Percentiles rank a stretch among this genome's conserved stretches.
phyloP scores from a whole-genome alignment of 2,113 vertebrate species.

The Microtus montanus region DNA sequence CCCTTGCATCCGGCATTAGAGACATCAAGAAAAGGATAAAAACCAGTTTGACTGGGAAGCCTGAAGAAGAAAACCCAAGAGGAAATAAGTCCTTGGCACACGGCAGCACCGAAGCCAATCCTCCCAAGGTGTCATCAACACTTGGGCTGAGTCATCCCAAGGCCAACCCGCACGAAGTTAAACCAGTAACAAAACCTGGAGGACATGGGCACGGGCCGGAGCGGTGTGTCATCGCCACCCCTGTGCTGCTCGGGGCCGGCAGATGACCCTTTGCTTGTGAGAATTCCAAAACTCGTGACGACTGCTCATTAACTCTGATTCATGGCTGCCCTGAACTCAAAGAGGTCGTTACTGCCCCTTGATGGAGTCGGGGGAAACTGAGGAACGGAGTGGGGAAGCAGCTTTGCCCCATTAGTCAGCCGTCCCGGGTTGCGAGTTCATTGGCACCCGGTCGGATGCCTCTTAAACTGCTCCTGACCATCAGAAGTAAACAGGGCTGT shows the following conservation, averaged over 20 bases:
- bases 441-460: neutral
- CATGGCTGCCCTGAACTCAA: neutral
- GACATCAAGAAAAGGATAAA: neutral
- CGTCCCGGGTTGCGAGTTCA: neutral
- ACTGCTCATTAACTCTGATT: slow-evolving; percentile 60
- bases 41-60: neutral
- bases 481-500: neutral
- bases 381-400: slow-evolving; percentile 70
- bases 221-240: neutral
- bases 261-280: slow-evolving; percentile 32
- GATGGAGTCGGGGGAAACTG: slow-evolving; percentile 59
- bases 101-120: neutral
- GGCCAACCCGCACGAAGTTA: neutral
- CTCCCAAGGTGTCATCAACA: neutral
- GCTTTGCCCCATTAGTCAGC: slow-evolving; percentile 61
- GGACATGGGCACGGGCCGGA: neutral
- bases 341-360: slow-evolving; percentile 18
- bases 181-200: slow-evolving; percentile 12
- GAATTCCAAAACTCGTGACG: slow-evolving; percentile 50
- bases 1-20: neutral
- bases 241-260: neutral
- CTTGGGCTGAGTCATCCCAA: neutral
- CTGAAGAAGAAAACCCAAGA: neutral
- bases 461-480: neutral
- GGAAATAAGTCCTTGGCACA: neutral